Evolutionary conservation across 2,888 invertebrate species (phyloP).

Genomic region (Cabera pusaria): DNA sequence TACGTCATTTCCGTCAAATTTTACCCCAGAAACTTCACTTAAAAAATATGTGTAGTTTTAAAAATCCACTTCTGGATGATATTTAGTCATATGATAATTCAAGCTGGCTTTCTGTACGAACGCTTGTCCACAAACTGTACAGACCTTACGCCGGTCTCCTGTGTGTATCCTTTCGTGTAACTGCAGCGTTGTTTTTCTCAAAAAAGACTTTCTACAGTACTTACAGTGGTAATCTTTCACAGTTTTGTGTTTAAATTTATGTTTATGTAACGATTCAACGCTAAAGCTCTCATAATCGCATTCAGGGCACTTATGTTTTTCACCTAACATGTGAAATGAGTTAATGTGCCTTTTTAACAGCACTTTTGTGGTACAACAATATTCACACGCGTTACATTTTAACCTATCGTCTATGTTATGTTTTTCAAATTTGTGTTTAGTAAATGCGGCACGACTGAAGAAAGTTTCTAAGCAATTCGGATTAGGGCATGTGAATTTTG

Average conservation of each 20-base stretch:
- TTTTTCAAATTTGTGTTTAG: constrained; percentile 3
- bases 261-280: constrained; percentile 52
- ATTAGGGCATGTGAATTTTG: not conserved
- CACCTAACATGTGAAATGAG: constrained; percentile 69
- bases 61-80: constrained; percentile 64
- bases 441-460: not conserved
- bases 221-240: constrained; percentile 66
- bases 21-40: too few species aligned
- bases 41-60: constrained; percentile 21
- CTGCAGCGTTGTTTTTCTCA: constrained; percentile 53
- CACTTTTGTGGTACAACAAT: too few species aligned
- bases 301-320: constrained; percentile 52
- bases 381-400: constrained; percentile 16
- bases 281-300: constrained; percentile 64
- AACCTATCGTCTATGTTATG: constrained; percentile 12
- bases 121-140: constrained; percentile 60
- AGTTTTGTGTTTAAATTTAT: constrained; percentile 63
- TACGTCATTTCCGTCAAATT: too few species aligned
- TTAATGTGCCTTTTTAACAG: constrained; percentile 43
- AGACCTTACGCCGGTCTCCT: constrained; percentile 62
- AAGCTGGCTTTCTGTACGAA: constrained; percentile 73
- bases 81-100: constrained; percentile 71
- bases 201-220: constrained; percentile 68
- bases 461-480: constrained; percentile 1
- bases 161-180: constrained; percentile 69